Conservation (phyloP, 2,797 vertebrate species). For the Pseudochirops corinnae region DNA sequence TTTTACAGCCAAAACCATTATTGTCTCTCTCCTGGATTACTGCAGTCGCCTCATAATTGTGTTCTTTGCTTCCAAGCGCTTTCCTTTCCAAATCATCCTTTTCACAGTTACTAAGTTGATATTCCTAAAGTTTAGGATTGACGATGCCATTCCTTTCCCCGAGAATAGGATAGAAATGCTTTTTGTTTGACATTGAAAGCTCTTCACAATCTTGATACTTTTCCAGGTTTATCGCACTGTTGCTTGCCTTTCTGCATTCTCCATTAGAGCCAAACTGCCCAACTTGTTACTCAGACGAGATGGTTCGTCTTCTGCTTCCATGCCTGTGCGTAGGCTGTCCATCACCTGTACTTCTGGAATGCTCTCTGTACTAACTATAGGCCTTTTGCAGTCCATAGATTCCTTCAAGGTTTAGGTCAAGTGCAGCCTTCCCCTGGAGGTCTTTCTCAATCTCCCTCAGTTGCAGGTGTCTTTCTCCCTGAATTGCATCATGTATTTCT, state of each 20-base stretch:
- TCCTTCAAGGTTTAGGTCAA: too few species aligned
- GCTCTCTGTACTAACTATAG: neutral
- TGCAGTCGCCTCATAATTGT: neutral
- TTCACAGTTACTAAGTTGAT: neutral
- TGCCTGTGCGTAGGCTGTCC: neutral
- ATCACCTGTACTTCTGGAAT: neutral
- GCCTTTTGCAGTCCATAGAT: neutral
- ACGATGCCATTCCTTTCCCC: neutral
- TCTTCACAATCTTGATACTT: neutral
- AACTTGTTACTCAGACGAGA: neutral
- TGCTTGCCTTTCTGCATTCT: neutral
- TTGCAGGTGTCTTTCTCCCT: neutral
- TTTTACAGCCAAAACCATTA: neutral
- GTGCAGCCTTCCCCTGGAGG: neutral
- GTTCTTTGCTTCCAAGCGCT: neutral
- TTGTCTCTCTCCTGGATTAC: neutral
- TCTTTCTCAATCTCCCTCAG: neutral
- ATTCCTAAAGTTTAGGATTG: neutral
- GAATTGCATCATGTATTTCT: neutral
- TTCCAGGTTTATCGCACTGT: neutral
- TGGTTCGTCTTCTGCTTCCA: neutral
- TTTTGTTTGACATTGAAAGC: neutral
- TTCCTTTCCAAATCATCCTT: neutral
- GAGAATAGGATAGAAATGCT: neutral
- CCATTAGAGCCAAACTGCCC: neutral